Evolutionary conservation across 1,140 invertebrate genomes (phyloP), one percentile per base, ranked within the genome.

Genomic region (Phortica variegata): DNA sequence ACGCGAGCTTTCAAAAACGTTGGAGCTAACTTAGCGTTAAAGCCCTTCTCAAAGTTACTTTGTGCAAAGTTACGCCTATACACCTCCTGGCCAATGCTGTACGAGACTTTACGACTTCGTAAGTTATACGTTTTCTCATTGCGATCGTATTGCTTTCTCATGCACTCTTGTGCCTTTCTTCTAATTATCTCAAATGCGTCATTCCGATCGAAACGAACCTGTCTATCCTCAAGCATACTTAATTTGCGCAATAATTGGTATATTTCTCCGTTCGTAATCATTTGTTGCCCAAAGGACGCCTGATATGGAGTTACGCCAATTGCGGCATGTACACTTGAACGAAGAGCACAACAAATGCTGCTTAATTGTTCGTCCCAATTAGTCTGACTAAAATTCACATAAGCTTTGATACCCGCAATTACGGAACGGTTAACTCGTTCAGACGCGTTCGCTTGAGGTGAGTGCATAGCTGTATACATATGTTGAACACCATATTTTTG

Each of bases 301-400:
- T n/a, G n/a, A n/a, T n/a, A n/a, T n/a, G n/a, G n/a, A 13, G 42
- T 31, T 7, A 7, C 12, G 13, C 23, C 23, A 15, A 32, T 29
- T 1, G 26, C 6, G 10, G 33, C 38, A 23, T 43, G 43, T 2
- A 32, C 7, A 13, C 40, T 32, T 16, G 13, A 39, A 19, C 41
- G n/a, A 10, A 49, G 32, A 3, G 40, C 42, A 19, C 19, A 31
- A 33, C 32, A 37, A 8, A 49, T 47, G 5, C 10, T 16, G 10
- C 10, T 29, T 20, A 53, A 17, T 21, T 53, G 7, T 16, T 37
- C 20, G 18, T 53, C 51, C 51, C 51, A 48, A 13, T 37, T 17
- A 23, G 41, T 19, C 18, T 38, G 26, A 10, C 38, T 21, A 7
- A 20, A 18, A n/a, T 21, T 39, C 16, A 39, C 10, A 18, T 48